These are phyloP conservation scores for Ceryle rudis DNA, from an alignment of 2,797 vertebrate genomes.

Conservation along the genomic window DNA sequence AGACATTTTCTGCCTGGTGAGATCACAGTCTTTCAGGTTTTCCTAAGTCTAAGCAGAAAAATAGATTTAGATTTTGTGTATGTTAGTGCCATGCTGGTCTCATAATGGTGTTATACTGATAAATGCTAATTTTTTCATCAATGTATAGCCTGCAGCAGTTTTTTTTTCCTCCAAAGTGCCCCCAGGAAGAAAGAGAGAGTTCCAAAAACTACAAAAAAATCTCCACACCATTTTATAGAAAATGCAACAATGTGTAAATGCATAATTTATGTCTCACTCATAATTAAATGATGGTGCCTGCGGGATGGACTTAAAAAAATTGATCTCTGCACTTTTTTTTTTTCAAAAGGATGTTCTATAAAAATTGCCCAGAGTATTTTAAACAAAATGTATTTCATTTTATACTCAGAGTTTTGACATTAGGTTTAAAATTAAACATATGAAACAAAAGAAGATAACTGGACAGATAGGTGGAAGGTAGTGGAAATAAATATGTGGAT, in stretches of 20 bases:
- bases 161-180: constrained; percentile 65
- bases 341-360: constrained; percentile 81
- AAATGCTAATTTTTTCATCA: constrained; percentile 82
- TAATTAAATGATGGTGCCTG: constrained; percentile 88
- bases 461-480: constrained; percentile 41
- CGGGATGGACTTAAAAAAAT: constrained; percentile 85
- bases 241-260: constrained; percentile 85
- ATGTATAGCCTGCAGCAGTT: constrained; percentile 65
- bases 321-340: constrained; percentile 81
- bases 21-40: constrained; percentile 57
- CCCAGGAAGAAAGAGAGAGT: constrained; percentile 62
- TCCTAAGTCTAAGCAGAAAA: constrained; percentile 63
- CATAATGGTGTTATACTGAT: constrained; percentile 75
- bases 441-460: constrained; percentile 53
- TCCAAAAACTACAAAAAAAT: constrained; percentile 69
- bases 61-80: constrained; percentile 69
- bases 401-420: constrained; percentile 71
- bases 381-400: constrained; percentile 79
- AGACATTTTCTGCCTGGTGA: constrained; percentile 64
- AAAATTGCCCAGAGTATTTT: constrained; percentile 82
- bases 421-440: constrained; percentile 72
- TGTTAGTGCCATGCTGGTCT: constrained; percentile 74
- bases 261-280: constrained; percentile 87
- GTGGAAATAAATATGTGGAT: background rate
- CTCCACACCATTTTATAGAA: constrained; percentile 78